Conservation (phyloP, 92 coral and sea anemone genomes). For the Porites evermanni region DNA sequence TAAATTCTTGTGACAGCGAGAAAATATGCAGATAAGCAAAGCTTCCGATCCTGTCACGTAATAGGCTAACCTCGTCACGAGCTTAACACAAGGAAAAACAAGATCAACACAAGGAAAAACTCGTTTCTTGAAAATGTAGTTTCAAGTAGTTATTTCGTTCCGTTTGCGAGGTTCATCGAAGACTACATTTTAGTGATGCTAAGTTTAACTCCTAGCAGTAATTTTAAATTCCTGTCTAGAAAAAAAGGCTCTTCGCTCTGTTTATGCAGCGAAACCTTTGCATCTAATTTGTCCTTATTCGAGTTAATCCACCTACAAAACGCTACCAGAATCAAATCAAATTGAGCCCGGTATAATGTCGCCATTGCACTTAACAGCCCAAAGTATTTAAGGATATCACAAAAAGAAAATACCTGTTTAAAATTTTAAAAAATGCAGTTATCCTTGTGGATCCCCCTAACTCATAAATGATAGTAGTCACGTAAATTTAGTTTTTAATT, state of each 20-base stretch:
- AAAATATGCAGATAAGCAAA: neutral
- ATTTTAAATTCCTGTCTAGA: too few species aligned
- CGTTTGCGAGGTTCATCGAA: neutral
- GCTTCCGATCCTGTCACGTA: neutral
- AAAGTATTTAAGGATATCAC: neutral
- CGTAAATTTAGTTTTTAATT: conserved; percentile 30
- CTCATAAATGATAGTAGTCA: neutral
- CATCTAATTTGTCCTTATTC: neutral
- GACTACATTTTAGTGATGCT: neutral
- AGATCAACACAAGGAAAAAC: conserved; percentile 18
- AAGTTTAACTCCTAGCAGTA: too few species aligned
- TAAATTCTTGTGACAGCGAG: neutral
- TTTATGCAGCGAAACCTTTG: neutral
- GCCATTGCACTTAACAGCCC: too few species aligned
- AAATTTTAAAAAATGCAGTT: neutral
- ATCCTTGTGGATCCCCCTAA: conserved; percentile 23
- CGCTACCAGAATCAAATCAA: neutral
- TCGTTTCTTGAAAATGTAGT: neutral
- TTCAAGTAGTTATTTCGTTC: neutral
- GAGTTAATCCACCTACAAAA: neutral
- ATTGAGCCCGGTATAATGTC: too few species aligned
- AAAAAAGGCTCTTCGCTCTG: neutral
- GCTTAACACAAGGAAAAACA: neutral
- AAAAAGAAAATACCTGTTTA: neutral
- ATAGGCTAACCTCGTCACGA: neutral